Base-by-base conservation (phyloP, 2,888 invertebrate species). In the Macrostomum cliftonense region DNA sequence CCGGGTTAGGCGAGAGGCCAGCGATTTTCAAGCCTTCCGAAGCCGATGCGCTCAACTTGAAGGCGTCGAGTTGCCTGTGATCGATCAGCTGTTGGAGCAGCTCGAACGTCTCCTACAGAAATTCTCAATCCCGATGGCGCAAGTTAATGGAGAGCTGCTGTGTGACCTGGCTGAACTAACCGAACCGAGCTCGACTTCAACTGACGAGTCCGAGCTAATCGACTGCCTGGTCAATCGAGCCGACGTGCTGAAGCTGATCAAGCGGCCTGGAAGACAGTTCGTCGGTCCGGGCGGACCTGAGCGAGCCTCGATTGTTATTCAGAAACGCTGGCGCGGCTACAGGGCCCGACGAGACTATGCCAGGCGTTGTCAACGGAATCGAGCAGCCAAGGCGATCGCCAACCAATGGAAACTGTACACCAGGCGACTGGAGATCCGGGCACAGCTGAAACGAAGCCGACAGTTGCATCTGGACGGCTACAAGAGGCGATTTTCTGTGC, bases 351-450 rank as follows among this genome's bases (percentile, higher is more conserved):
- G 42, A 38, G n/a, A 16, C 20, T 50, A 52, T 38, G 21, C 28
- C 5, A 28, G 9, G 28, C 28, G 28, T 28, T 9, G 28, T 7
- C 57, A 67, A 5, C 57, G 59, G 11, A 58, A 60, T 57, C 67
- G 68, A 67, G 68, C 69, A 1, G 64, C 67, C 1, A 64, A 66
- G 28, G 66, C 68, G 1, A 67, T 69, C 47, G 68, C 65, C 42
- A 61, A 68, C 28, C 63, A 64, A 1, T 70, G 69, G 69, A 59
- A 67, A 43, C 65, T 67, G 63, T 62, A 64, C 49, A 59, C 68
- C 44, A 69, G 67, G 58, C 63, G 66, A 63, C 55, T 60, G 14
- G 61, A 61, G 52, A 62, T 67, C 46, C 54, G 64, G 49, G 55
- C 61, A 39, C 62, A 64, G 53, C 57, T 69, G 37, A 59, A 60